Evolutionary conservation across 2,113 vertebrate genomes (phyloP), one percentile per base, ranked within the genome.

Genomic region (Setophaga coronata): DNA sequence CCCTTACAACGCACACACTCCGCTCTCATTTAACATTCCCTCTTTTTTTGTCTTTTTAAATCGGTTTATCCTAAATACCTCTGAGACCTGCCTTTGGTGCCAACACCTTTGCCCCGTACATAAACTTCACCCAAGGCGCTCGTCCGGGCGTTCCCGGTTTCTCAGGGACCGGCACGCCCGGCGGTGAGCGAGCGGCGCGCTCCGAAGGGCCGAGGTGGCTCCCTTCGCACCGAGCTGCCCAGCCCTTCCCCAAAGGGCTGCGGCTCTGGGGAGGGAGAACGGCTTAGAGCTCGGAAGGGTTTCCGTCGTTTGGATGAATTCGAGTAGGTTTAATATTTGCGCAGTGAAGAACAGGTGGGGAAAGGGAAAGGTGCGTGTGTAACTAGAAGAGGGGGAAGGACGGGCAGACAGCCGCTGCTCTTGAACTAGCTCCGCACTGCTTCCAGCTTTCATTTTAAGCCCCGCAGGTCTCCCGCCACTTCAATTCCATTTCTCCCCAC

Each of bases 101-200:
- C 48, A 36, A n/a, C 45, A 28, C 19, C 58, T 40, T 9, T 45
- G 50, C 42, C 26, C 54, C 9, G 14, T 43, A 43, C 14, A 15
- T 45, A 33, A 33, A 26, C 62, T 65, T 18, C 38, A 21, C 54
- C 51, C 50, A 11, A 33, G 43, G 12, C 45, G 14, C 10, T n/a
- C 2, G 18, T 6, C 14, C 38, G 8, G 38, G 47, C 1, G 64
- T 8, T 24, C 31, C 64, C 66, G 3, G 64, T 8, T 28, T 4
- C 54, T 1, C 15, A 9, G 6, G 1, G 42, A 16, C 6, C 8
- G 34, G 17, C 12, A 12, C 43, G 45, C 36, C 2, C 16, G 4
- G 10, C 8, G 25, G 34, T 7, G 24, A 20, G 64, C 12, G 56
- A 19, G 48, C 8, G 34, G 29, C 7, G 23, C n/a, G 26, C 38